A percentile compares a stretch with the other conserved stretches of the same genome.
Evolutionary conservation across 2,797 vertebrate species (phyloP).

Genomic region (Molossus alvarezi): DNA sequence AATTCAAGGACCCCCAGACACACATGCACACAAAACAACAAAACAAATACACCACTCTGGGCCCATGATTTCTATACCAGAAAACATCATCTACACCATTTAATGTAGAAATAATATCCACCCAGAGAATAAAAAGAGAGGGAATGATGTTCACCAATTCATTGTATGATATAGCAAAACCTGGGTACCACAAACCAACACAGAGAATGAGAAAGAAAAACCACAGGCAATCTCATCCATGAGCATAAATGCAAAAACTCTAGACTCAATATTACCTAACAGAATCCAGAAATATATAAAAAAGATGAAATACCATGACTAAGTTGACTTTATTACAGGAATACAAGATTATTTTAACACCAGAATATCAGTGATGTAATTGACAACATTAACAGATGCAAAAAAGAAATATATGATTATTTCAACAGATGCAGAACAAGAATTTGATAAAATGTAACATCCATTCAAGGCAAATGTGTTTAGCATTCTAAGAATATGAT

Average conservation of each 20-base stretch:
- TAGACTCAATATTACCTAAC: not conserved
- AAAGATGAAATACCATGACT: not conserved
- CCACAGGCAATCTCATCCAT: not conserved
- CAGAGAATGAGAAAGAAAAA: constrained; percentile 5
- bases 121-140: not conserved
- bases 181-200: not conserved
- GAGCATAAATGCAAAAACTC: not conserved
- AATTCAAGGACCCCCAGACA: not conserved
- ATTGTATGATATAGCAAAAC: not conserved
- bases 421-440: not conserved
- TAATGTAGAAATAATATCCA: not conserved
- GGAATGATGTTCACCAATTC: not conserved
- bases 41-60: not conserved
- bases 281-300: not conserved
- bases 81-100: not conserved
- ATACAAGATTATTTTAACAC: not conserved
- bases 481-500: not conserved
- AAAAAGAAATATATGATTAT: constrained; percentile 5
- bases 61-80: not conserved
- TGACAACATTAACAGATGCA: not conserved
- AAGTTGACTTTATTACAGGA: not conserved
- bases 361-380: not conserved
- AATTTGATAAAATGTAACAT: not conserved
- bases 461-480: not conserved
- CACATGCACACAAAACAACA: not conserved